Evolutionary conservation across 2,888 invertebrate species (phyloP).

Genomic region (Crioceris asparagi): DNA sequence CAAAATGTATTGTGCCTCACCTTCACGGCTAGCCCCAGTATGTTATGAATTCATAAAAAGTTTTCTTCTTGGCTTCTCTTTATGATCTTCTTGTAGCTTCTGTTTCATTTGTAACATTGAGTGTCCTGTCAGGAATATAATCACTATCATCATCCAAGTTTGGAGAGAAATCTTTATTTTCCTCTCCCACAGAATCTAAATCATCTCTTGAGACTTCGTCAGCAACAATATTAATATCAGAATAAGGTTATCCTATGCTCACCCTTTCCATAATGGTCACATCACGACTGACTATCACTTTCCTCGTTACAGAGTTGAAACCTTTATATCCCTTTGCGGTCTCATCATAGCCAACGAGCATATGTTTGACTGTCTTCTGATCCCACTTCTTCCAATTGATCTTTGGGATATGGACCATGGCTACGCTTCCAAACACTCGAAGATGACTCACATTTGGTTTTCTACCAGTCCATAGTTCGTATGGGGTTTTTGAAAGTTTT

Average conservation of each 20-base stretch:
- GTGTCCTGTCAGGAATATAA: constrained; percentile 3
- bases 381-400: constrained; percentile 19
- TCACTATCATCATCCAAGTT: constrained; percentile 5
- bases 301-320: constrained; percentile 11
- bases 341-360: constrained; percentile 21
- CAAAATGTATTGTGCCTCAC: background rate
- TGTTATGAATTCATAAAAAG: constrained; percentile 17
- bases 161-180: background rate
- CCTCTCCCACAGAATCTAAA: constrained; percentile 11
- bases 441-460: constrained; percentile 20
- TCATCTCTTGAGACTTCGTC: constrained; percentile 2
- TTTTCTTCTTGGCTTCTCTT: constrained; percentile 15
- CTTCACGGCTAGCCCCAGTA: constrained; percentile 17
- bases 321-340: constrained; percentile 20
- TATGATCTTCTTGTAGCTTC: constrained; percentile 15
- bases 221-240: background rate
- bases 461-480: constrained; percentile 12
- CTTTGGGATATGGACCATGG: constrained; percentile 19
- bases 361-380: constrained; percentile 16
- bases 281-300: constrained; percentile 10
- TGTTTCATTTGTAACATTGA: background rate
- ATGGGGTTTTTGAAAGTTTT: constrained; percentile 10
- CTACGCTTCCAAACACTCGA: constrained; percentile 14
- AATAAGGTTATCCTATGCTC: too few species aligned
- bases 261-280: constrained; percentile 11